A percentile compares a stretch with the other conserved stretches of the same genome.
Evolutionary conservation across 2,797 vertebrate species (phyloP).

Genomic region (Gobionotothen gibberifrons): DNA sequence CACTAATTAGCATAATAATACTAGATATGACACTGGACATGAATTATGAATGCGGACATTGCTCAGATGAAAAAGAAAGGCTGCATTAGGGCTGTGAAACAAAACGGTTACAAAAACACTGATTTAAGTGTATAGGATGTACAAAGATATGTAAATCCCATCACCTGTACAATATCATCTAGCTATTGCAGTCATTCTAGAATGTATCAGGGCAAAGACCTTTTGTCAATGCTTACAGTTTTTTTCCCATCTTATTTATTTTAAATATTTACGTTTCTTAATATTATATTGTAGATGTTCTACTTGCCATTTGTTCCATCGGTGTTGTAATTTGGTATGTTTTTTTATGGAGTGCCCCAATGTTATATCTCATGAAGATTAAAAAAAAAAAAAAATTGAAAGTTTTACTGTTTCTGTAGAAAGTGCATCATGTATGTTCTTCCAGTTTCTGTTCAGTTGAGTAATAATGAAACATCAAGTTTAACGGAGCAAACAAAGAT

Average conservation of each 20-base stretch:
- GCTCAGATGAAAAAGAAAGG: conserved; percentile 11
- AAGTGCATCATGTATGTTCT: conserved; percentile 12
- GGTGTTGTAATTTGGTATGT: conserved; percentile 1
- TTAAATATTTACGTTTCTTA: conserved; percentile 2
- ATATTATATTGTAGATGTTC: not conserved
- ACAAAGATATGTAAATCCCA: no score
- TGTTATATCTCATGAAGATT: not conserved
- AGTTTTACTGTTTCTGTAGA: conserved; percentile 24
- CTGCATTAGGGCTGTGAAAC: conserved; percentile 3
- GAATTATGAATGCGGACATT: conserved; percentile 47
- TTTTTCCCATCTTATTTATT: not conserved
- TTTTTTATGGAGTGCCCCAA: not conserved
- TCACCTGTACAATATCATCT: not conserved
- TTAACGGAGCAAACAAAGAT: conserved; percentile 10
- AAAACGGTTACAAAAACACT: conserved; percentile 10
- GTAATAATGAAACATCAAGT: not conserved
- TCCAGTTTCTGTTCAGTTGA: conserved; percentile 11
- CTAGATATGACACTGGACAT: conserved; percentile 21
- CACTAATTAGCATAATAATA: conserved; percentile 40
- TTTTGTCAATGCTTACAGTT: not conserved
- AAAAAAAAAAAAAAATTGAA: not conserved
- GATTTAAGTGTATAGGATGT: conserved; percentile 5
- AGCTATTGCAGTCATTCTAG: not conserved
- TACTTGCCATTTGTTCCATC: conserved; percentile 10
- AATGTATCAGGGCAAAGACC: not conserved